phyloP scores from a whole-genome alignment of 1,140 invertebrate species.

The Bombus breviceps region DNA sequence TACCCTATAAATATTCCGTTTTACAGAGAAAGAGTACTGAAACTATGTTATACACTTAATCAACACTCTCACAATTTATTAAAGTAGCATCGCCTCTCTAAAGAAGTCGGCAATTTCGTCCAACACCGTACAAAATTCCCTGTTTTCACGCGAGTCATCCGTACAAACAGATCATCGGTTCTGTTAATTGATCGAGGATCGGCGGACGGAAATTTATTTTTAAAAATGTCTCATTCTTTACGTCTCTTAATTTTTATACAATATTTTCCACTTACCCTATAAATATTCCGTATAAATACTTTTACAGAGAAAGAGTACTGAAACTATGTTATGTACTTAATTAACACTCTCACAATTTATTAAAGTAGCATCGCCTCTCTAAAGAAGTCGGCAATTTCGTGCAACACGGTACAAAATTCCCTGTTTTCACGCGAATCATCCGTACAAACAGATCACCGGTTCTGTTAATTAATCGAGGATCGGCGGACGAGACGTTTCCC shows the following conservation, averaged over 20 bases:
- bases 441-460: background rate
- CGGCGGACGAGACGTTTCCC: slow-evolving; percentile 17
- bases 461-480: slow-evolving; percentile 26
- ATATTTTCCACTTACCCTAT: too few species aligned
- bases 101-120: background rate
- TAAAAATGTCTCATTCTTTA: too few species aligned
- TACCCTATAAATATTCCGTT: too few species aligned
- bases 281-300: too few species aligned
- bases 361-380: background rate
- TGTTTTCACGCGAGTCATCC: background rate
- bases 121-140: background rate
- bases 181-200: slow-evolving; percentile 24
- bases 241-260: too few species aligned
- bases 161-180: background rate
- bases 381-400: background rate
- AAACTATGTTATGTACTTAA: too few species aligned
- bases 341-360: too few species aligned
- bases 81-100: background rate
- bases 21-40: too few species aligned
- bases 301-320: too few species aligned
- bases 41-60: too few species aligned
- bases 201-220: too few species aligned
- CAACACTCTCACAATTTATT: too few species aligned
- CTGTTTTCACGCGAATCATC: background rate
- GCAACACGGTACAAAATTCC: background rate